Percentiles rank a stretch among this genome's conserved stretches.
These are phyloP conservation scores for Myrmophylax atrothorax DNA, from an alignment of 2,113 vertebrate genomes.

Conservation along the genomic window DNA sequence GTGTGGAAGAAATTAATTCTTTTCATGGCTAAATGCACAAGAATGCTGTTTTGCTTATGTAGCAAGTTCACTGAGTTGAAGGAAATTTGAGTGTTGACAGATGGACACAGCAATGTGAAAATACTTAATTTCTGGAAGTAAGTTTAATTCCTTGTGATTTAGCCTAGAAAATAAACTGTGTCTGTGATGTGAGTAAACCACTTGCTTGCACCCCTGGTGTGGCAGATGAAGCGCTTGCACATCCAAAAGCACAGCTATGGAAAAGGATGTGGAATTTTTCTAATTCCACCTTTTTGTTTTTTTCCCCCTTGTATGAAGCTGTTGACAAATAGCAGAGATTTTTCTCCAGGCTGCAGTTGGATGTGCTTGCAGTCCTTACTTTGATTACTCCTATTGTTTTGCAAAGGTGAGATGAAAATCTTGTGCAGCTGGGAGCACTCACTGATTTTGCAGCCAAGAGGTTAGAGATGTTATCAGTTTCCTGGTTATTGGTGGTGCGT, in stretches of 20 bases:
- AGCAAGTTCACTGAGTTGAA: neutral
- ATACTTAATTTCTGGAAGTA: neutral
- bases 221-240: neutral
- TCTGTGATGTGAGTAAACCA: neutral
- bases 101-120: neutral
- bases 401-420: neutral
- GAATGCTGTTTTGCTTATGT: neutral
- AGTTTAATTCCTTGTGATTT: neutral
- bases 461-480: neutral
- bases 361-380: neutral
- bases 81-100: neutral
- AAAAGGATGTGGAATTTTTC: neutral
- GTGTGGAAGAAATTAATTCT: neutral
- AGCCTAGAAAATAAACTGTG: neutral
- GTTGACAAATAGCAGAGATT: neutral
- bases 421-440: neutral
- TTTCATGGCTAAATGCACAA: neutral
- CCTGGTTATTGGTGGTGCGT: rapidly evolving
- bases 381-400: neutral
- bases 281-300: neutral
- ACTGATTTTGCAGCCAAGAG: neutral
- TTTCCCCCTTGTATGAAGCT: neutral
- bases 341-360: neutral
- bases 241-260: neutral
- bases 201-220: neutral